phyloP scores from a whole-genome alignment of 2,888 invertebrate species.

The Vandiemenella viatica region DNA sequence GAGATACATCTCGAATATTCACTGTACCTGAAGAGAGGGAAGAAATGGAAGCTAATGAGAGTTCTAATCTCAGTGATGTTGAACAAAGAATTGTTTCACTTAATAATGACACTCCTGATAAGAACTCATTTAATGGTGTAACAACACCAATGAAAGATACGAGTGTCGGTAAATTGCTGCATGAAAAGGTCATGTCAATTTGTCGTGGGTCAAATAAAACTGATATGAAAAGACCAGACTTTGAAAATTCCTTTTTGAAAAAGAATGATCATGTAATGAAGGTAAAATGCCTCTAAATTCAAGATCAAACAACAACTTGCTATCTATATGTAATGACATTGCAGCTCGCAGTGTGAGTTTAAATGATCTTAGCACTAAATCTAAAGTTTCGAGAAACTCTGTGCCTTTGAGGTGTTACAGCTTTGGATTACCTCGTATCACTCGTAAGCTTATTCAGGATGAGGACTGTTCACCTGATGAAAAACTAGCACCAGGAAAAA shows the following conservation, averaged over 20 bases:
- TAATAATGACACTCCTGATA: constrained; percentile 36
- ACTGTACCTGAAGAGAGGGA: constrained; percentile 66
- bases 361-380: constrained; percentile 5
- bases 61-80: constrained; percentile 13
- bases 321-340: constrained; percentile 2
- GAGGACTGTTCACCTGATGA: constrained; percentile 14
- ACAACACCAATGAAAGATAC: constrained; percentile 62
- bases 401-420: constrained; percentile 41
- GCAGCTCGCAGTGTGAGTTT: constrained; percentile 10
- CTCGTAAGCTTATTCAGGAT: constrained; percentile 20
- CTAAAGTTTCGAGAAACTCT: constrained; percentile 18
- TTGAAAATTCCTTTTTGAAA: not conserved
- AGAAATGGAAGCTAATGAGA: constrained; percentile 13
- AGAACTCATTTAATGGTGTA: constrained; percentile 19
- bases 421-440: constrained; percentile 31
- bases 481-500: constrained; percentile 20
- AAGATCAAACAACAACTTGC: constrained; percentile 1
- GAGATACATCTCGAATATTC: constrained; percentile 65
- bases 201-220: constrained; percentile 37
- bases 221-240: not conserved
- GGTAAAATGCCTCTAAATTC: constrained; percentile 2
- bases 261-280: constrained; percentile 3
- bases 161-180: constrained; percentile 44
- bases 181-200: constrained; percentile 57
- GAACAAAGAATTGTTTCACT: not conserved